Base-by-base conservation (phyloP, 23 tunicate species). In the Diplosoma virens region DNA sequence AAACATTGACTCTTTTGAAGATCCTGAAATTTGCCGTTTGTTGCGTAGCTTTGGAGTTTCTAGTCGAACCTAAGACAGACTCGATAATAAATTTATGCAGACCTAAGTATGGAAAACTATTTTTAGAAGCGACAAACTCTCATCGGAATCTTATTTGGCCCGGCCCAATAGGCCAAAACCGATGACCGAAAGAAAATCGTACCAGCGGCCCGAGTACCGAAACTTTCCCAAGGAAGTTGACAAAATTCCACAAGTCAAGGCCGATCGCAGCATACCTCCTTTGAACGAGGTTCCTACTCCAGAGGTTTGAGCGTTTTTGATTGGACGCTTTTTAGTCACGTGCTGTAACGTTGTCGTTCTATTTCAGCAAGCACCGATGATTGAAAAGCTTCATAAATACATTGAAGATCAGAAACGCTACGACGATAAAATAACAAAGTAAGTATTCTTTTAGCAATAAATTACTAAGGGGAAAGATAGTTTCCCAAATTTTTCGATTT, bases 161-260 rank as follows among this genome's bases (percentile, higher is more conserved):
- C 79, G 82, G 20, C 88, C 84, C 23, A 58, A 86, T 6, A 87
- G 92, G 0, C 97, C 97, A 7, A 11, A 30, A 1, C 93, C 97
- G 2, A 27, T 35, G 5, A 65, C 28, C 9, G 82, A 80, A 22
- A 47, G 77, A 18, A 84, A 59, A 2, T 9, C 75, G 21, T 71
- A 58, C 30, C 72, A 66, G 25, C 76, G 79, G 1, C 71, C 82
- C 0, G 46, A 76, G 24, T 71, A 74, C 24, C 79, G 97, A 22
- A 71, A 79, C 17, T 86, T 93, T 63, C 98, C 98, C 26, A 82
- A 77, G 32, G 94, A 87, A 63, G 94, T 79, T 47, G 98, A 93
- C 47, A 66, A 73, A 0, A 93, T 93, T 41, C 98, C 98, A 11
- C 86, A 73, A 3, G 98, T 93, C 7, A 78, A 93, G 45, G 98